Percentiles rank a stretch among this genome's conserved stretches.
phyloP scores from a whole-genome alignment of 2,113 vertebrate genomes.

The Chloropsis hardwickii region DNA sequence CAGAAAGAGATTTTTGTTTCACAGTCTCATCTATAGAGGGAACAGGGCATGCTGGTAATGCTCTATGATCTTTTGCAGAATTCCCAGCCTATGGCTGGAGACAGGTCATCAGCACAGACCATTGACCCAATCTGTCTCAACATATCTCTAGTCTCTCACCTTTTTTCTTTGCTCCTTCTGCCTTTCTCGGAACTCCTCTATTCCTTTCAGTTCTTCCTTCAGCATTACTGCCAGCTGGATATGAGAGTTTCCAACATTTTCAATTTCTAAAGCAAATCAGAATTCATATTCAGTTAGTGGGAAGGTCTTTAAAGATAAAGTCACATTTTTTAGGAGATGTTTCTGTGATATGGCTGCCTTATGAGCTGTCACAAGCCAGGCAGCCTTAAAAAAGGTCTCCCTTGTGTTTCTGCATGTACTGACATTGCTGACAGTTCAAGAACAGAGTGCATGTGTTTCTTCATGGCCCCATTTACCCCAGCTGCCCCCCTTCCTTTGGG shows the following conservation, averaged over 20 bases:
- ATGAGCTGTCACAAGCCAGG: neutral
- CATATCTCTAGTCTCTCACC: slow-evolving; percentile 65
- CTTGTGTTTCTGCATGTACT: neutral
- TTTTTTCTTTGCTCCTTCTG: slow-evolving; percentile 96
- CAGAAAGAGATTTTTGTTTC: neutral
- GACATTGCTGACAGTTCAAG: neutral
- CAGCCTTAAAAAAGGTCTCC: neutral
- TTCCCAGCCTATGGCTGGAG: neutral
- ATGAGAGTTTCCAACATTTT: slow-evolving; percentile 88
- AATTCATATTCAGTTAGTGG: neutral
- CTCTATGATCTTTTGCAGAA: neutral
- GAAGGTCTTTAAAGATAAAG: neutral
- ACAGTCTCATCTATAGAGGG: neutral
- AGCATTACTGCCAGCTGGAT: slow-evolving; percentile 84
- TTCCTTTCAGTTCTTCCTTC: slow-evolving; percentile 86
- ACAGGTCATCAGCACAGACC: neutral
- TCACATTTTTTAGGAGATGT: neutral
- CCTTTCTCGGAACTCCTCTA: slow-evolving; percentile 90
- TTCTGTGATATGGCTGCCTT: neutral
- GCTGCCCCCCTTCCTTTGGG: neutral
- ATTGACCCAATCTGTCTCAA: neutral
- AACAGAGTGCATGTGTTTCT: neutral
- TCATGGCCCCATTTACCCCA: neutral
- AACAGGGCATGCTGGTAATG: neutral
- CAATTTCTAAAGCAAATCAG: slow-evolving; percentile 79